Conservation (phyloP, 64 coral and sea anemone species). For the Montipora capricornis region DNA sequence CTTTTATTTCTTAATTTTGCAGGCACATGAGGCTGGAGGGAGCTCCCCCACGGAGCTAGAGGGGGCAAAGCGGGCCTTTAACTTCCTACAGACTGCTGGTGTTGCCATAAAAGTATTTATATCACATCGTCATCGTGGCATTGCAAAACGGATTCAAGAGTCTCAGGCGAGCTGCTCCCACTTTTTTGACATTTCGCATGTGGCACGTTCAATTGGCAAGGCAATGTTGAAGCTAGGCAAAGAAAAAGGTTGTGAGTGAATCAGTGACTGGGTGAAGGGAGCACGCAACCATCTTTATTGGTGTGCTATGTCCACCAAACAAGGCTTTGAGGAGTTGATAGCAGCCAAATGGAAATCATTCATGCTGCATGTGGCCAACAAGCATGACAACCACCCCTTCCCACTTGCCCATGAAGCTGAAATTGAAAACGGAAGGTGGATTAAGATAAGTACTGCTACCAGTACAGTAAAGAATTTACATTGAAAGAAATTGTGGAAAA, state of each 20-base stretch:
- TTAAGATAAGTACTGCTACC: background rate
- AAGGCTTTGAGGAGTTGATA: no score
- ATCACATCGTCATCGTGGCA: constrained; percentile 48
- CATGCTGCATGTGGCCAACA: constrained; percentile 37
- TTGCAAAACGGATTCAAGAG: constrained; percentile 52
- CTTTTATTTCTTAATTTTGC: no score
- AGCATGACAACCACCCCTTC: background rate
- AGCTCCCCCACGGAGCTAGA: background rate
- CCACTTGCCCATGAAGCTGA: constrained; percentile 1
- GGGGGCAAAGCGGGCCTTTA: constrained; percentile 33
- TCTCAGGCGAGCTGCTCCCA: background rate
- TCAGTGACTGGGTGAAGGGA: background rate
- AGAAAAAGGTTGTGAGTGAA: no score
- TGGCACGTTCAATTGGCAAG: no score
- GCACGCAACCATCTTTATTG: constrained; percentile 19
- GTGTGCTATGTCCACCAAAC: constrained; percentile 7
- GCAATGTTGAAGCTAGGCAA: no score
- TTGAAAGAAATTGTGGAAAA: background rate
- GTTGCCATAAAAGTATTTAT: constrained; percentile 32
- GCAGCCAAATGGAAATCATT: constrained; percentile 37
- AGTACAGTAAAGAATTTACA: no score
- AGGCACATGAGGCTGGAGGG: no score
- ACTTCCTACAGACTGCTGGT: background rate
- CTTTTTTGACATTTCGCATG: no score
- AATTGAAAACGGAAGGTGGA: background rate